Conservation (phyloP, 1,140 invertebrate species). For the Rhagoletis pomonella region DNA sequence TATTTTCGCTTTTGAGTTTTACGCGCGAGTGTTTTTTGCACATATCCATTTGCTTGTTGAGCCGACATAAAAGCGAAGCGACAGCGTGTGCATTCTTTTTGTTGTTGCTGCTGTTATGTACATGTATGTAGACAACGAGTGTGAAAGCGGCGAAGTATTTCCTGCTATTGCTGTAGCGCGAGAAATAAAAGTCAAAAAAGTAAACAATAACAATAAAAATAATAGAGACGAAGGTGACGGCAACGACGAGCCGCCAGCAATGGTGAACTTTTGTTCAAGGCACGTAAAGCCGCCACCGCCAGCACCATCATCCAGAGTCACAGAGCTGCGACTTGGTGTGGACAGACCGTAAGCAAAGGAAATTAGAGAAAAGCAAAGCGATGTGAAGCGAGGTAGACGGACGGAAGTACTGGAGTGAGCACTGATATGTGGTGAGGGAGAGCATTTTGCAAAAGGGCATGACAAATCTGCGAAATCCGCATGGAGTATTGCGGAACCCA, state of each 20-base stretch:
- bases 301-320: not conserved
- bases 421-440: not conserved
- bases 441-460: conserved; percentile 43
- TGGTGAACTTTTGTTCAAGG: conserved; percentile 47
- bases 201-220: conserved; percentile 53
- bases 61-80: conserved; percentile 32
- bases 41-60: conserved; percentile 46
- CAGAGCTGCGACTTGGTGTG: conserved; percentile 18
- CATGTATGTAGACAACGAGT: conserved; percentile 8
- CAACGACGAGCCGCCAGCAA: not conserved
- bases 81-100: conserved; percentile 17
- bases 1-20: conserved; percentile 52
- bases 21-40: conserved; percentile 13
- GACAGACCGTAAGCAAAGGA: conserved; percentile 6
- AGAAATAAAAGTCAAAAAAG: conserved; percentile 46
- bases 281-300: conserved; percentile 40
- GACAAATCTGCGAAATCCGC: conserved; percentile 22
- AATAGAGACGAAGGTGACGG: conserved; percentile 5
- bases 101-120: conserved; percentile 2
- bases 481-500: not conserved
- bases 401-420: not conserved
- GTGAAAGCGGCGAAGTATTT: conserved; percentile 48
- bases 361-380: conserved; percentile 7
- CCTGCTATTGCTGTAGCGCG: conserved; percentile 44
- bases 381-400: not conserved